Evolutionary conservation across 2,888 invertebrate species (phyloP), one percentile per base, ranked within the genome.

Genomic region (Zygaena filipendulae): DNA sequence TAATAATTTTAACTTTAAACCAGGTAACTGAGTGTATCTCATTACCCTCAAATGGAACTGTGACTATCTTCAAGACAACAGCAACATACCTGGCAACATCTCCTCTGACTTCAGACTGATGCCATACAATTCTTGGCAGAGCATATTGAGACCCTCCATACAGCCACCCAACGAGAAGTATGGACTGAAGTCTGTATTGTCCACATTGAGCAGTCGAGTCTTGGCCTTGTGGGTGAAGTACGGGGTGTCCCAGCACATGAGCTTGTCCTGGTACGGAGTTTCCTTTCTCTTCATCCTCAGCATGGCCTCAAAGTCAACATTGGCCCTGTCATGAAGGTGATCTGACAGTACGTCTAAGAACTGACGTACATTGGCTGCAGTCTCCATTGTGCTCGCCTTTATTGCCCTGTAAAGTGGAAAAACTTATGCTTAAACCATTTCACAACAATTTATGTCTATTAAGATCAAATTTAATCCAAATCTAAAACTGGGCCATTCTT

Each of bases 91-190:
- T 11, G 86, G 83, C 36, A 84, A 70, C 49, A 91, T 83, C 38
- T 90, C 87, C 19, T 88, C 85, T 26, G 87, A 83, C 37, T 88
- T 82, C 30, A 97, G 68, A 2, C 83, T 84, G 20, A 98, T 90
- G 1, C 91, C 92, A 50, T 90, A 97, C 3, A 98, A 72, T 11
- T 86, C 83, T 36, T 88, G 84, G 42, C 95, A 90, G n/a, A 99
- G 68, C 56, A 87, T 84, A 58, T 93, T 92, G n/a, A 99, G 75
- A 0, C 98, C 99, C 51, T 97, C 96, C 95, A 99, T 97, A 50
- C 97, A 97, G 4, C 90, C 86, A 1, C 97, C 97, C 1, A 98
- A 80, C 7, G 92, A 96, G 67, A 95, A 95, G 63, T 90, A 96
- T 2, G 91, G 92, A 21, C 89, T 83, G 49, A 89, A 91, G 47